Evolutionary conservation across 2,113 vertebrate species (phyloP).

Genomic region (Lophochroa leadbeateri): DNA sequence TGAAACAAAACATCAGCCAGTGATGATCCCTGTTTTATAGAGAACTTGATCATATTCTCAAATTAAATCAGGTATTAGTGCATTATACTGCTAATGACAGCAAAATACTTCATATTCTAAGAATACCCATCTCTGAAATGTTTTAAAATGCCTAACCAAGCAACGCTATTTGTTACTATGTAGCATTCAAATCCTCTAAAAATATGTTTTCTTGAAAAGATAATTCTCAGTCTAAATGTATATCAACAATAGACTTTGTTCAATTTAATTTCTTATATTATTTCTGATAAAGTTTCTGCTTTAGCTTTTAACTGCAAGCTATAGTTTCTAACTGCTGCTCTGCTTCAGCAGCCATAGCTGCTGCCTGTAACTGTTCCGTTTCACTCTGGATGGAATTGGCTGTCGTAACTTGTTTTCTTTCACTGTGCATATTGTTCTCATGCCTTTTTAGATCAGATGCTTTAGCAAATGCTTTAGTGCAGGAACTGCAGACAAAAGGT

Average conservation of each 20-base stretch:
- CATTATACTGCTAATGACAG: constrained; percentile 40
- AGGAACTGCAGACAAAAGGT: constrained; percentile 96
- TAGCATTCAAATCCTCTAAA: constrained; percentile 22
- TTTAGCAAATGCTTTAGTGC: constrained; percentile 98
- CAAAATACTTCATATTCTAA: constrained; percentile 49
- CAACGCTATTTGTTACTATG: neutral
- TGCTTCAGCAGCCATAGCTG: constrained; percentile 90
- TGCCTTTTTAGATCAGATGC: constrained; percentile 98
- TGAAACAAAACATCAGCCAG: neutral
- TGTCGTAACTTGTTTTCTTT: constrained; percentile 90
- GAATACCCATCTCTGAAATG: constrained; percentile 46
- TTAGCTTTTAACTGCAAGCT: constrained; percentile 80
- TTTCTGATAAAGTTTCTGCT: neutral
- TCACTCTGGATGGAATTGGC: constrained; percentile 88
- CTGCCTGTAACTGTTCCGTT: constrained; percentile 86
- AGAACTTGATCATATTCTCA: constrained; percentile 11
- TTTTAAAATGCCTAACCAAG: constrained; percentile 33
- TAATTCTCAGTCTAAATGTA: neutral
- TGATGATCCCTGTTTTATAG: constrained; percentile 13
- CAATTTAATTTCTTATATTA: neutral
- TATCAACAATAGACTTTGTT: neutral
- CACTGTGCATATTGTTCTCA: constrained; percentile 99
- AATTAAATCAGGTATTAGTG: constrained; percentile 54
- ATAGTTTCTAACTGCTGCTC: constrained; percentile 83
- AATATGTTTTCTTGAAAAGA: constrained; percentile 32